A percentile compares a stretch with the other conserved stretches of the same genome.
Evolutionary conservation across 92 coral and sea anemone genomes (phyloP).

Genomic region (Parazoanthus atlanticus): DNA sequence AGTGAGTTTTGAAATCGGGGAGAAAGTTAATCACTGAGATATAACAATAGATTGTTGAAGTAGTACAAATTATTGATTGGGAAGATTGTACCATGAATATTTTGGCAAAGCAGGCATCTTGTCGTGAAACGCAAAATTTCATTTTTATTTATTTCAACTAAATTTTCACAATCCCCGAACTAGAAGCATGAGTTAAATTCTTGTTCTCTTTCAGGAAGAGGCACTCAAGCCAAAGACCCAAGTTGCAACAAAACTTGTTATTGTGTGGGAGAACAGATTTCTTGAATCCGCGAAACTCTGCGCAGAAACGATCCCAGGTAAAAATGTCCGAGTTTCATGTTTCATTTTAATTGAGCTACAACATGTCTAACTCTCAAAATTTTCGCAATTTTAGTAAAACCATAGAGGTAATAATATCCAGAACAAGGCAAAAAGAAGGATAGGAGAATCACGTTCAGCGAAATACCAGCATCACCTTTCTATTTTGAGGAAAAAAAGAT

Average conservation of each 20-base stretch:
- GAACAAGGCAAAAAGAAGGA: neutral
- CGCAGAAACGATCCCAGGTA: slow-evolving; percentile 73
- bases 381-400: neutral
- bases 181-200: no score
- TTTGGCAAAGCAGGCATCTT: no score
- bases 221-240: neutral
- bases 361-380: neutral
- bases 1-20: no score
- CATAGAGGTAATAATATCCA: neutral
- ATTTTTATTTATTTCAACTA: no score
- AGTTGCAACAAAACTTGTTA: slow-evolving; percentile 45
- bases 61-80: no score
- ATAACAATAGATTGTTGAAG: no score
- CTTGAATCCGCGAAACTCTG: slow-evolving; percentile 58
- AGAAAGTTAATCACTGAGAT: no score
- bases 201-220: neutral
- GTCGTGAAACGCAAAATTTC: no score
- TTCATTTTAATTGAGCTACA: no score
- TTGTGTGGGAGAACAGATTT: slow-evolving; percentile 72
- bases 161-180: no score
- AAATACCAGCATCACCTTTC: neutral
- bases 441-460: neutral
- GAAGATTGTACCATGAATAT: no score
- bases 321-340: neutral
- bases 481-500: neutral